phyloP scores from a whole-genome alignment of 2,797 vertebrate genomes.

The Poecilia velifera region DNA sequence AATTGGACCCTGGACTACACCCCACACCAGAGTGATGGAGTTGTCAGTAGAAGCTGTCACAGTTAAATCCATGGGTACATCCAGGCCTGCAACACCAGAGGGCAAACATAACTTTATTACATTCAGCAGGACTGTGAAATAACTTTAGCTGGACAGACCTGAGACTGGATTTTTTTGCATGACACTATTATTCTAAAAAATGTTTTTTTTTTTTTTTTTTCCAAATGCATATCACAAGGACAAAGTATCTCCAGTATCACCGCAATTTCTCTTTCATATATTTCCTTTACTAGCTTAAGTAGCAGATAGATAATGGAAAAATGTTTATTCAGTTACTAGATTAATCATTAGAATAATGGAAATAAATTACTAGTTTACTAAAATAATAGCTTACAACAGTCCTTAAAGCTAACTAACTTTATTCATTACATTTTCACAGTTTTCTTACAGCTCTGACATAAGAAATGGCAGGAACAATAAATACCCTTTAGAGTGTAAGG shows the following conservation, averaged over 20 bases:
- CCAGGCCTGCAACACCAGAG: conserved; percentile 80
- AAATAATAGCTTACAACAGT: no score
- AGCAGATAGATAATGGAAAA: no score
- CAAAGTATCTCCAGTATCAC: background rate
- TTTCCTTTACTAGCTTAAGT: no score
- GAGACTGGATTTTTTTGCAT: background rate
- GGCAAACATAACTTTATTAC: conserved; percentile 7
- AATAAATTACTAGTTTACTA: no score
- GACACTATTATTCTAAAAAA: background rate
- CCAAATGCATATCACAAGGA: background rate
- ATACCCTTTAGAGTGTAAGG: background rate
- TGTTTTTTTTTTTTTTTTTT: background rate
- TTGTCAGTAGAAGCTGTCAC: conserved; percentile 95
- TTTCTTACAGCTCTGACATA: background rate
- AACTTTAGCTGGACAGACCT: background rate
- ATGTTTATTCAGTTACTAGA: no score
- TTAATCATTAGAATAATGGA: no score
- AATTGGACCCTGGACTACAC: conserved; percentile 89
- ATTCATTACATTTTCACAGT: background rate
- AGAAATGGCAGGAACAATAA: background rate
- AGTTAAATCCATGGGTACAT: conserved; percentile 89
- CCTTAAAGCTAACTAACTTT: background rate
- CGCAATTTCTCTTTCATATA: no score
- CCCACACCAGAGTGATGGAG: conserved; percentile 93
- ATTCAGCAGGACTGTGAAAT: background rate